Evolutionary conservation across 2,113 vertebrate species (phyloP).

Genomic region (Trichechus manatus): DNA sequence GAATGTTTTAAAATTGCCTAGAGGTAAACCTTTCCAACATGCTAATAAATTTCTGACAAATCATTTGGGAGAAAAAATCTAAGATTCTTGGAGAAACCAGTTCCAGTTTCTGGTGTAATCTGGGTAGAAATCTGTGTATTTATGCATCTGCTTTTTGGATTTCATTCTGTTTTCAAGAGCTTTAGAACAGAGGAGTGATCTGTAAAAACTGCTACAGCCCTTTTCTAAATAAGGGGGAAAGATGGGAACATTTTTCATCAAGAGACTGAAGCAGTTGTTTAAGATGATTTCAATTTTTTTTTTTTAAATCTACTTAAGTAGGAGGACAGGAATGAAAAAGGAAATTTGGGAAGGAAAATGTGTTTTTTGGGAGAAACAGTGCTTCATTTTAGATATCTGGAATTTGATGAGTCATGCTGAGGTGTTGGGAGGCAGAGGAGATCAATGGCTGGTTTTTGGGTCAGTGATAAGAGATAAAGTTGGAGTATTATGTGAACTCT

Average conservation of each 20-base stretch:
- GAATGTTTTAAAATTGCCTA: not conserved
- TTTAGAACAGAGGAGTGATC: constrained; percentile 25
- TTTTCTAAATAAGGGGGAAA: constrained; percentile 34
- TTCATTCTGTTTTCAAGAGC: constrained; percentile 36
- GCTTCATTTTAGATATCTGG: not conserved
- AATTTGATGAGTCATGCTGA: not conserved
- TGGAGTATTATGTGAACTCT: not conserved
- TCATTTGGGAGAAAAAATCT: not conserved
- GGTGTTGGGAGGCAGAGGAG: not conserved
- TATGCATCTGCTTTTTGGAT: not conserved
- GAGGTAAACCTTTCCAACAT: not conserved
- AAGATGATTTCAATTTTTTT: not conserved
- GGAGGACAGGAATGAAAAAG: not conserved
- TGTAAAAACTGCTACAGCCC: not conserved
- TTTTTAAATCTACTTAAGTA: not conserved
- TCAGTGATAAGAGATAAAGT: not conserved
- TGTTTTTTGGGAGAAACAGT: not conserved
- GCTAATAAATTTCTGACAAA: not conserved
- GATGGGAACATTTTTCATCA: constrained; percentile 17
- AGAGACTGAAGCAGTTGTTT: constrained; percentile 11
- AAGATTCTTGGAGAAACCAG: not conserved
- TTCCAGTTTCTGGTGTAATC: constrained; percentile 22
- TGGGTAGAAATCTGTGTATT: not conserved
- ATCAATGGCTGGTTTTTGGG: not conserved
- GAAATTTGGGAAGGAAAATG: not conserved